Base-by-base conservation (phyloP, 2,888 invertebrate genomes). In the Omphaloscelis lunosa region DNA sequence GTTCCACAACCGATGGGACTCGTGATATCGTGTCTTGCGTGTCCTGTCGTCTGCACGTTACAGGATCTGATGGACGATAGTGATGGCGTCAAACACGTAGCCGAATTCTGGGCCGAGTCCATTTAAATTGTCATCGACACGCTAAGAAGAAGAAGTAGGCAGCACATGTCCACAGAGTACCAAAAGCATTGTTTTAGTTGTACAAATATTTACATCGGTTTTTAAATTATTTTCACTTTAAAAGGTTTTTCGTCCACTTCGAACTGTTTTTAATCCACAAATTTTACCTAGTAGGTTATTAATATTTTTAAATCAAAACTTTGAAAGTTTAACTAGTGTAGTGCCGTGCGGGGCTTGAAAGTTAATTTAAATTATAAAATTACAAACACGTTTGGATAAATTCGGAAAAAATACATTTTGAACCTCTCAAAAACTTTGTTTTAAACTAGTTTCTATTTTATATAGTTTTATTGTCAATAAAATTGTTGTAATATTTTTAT, bases 401-500 rank as follows among this genome's bases (percentile, higher is more conserved):
- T n/a, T n/a, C n/a, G n/a, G n/a, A n/a, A n/a, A n/a, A n/a, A n/a
- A n/a, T n/a, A n/a, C n/a, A n/a, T 39, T 39, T n/a, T n/a, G 20
- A 17, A 20, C 6, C n/a, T 17, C 9, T 6, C 11, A 65, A 41
- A 65, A 20, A 41, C 11, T 17, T 39, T 6, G 8, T 27, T 69
- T 2, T 8, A 20, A 41, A 41, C 4, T 59, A 41, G 59, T 59
- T 27, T 4, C 15, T 27, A 23, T 8, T 58, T n/a, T n/a, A n/a
- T n/a, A n/a, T 7, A 20, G 8, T 58, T 59, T 39, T 27, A 58
- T 11, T 15, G 23, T n/a, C n/a, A 61, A 73, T 53, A 79, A 73
- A 53, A 56, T 17, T 51, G 29, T n/a, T 29, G 41, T 58, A 12
- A 17, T 45, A 12, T 45, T 45, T 27, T 39, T 53, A 63, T 65